A percentile compares a stretch with the other conserved stretches of the same genome.
These are phyloP conservation scores for Tyrophagus putrescentiae DNA, from an alignment of 1,140 invertebrate genomes.

Conservation along the genomic window DNA sequence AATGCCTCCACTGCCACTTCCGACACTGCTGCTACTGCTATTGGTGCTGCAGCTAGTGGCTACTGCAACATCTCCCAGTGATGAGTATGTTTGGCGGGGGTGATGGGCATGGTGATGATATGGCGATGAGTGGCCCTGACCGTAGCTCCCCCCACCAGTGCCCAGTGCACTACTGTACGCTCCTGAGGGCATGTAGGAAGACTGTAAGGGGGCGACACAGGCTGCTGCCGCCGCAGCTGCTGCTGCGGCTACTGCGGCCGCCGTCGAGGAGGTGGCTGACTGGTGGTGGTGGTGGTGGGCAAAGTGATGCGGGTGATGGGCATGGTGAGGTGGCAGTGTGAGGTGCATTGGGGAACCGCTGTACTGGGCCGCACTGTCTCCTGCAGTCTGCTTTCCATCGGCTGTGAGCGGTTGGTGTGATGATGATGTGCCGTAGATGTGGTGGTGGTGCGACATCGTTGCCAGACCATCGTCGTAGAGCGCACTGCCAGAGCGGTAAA, in stretches of 20 bases:
- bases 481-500: too few relatives aligned
- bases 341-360: neutral
- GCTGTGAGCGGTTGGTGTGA: neutral
- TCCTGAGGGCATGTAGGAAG: too few relatives aligned
- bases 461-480: neutral
- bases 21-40: too few relatives aligned
- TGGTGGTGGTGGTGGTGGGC: slow-evolving; percentile 10
- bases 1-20: too few relatives aligned
- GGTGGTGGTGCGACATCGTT: neutral
- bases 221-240: neutral
- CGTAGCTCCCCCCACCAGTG: neutral
- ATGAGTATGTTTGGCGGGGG: neutral
- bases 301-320: neutral
- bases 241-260: neutral
- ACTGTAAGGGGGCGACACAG: too few relatives aligned
- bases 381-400: neutral
- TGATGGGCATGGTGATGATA: neutral
- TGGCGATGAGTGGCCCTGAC: too few relatives aligned
- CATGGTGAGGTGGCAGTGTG: neutral
- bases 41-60: neutral
- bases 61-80: neutral
- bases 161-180: neutral
- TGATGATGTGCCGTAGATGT: neutral
- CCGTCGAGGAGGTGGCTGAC: neutral
- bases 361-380: neutral